Conservation (phyloP, 2,797 vertebrate species). For the Rhinophrynus dorsalis region DNA sequence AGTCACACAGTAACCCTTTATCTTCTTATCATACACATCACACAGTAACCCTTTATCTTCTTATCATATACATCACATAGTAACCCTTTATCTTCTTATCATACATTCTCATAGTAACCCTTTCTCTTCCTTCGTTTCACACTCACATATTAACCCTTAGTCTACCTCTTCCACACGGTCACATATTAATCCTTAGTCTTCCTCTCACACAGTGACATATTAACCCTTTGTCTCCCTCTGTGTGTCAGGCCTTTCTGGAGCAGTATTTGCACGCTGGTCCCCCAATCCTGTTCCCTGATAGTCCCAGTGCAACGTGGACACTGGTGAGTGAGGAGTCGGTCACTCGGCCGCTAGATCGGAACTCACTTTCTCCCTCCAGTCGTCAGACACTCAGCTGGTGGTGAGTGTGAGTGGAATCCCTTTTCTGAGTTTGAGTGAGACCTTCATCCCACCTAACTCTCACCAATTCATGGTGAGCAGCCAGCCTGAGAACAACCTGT, state of each 20-base stretch:
- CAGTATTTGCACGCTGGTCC: constrained; percentile 88
- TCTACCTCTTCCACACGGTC: too few species aligned
- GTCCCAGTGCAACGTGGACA: constrained; percentile 89
- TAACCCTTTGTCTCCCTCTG: too few species aligned
- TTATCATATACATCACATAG: too few species aligned
- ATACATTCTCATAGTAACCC: too few species aligned
- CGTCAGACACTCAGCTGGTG: constrained; percentile 90
- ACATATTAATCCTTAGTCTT: too few species aligned
- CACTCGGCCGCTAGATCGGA: constrained; percentile 84
- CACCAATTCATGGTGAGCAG: constrained; percentile 90
- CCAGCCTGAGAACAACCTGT: background rate
- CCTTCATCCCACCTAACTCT: constrained; percentile 91
- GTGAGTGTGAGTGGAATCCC: constrained; percentile 88
- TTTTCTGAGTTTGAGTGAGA: constrained; percentile 87
- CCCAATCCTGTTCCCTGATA: constrained; percentile 87
- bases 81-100: too few species aligned
- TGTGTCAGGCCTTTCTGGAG: constrained; percentile 97
- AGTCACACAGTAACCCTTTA: too few species aligned
- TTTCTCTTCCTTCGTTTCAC: too few species aligned
- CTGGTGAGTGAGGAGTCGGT: constrained; percentile 91
- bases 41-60: too few species aligned
- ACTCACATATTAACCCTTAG: too few species aligned
- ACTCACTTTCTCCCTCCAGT: constrained; percentile 84
- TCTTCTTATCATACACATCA: too few species aligned
- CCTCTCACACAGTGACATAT: too few species aligned